Percentiles rank a stretch among this genome's conserved stretches.
Conservation (phyloP, 2,888 invertebrate species). For the Lypha dubia region DNA sequence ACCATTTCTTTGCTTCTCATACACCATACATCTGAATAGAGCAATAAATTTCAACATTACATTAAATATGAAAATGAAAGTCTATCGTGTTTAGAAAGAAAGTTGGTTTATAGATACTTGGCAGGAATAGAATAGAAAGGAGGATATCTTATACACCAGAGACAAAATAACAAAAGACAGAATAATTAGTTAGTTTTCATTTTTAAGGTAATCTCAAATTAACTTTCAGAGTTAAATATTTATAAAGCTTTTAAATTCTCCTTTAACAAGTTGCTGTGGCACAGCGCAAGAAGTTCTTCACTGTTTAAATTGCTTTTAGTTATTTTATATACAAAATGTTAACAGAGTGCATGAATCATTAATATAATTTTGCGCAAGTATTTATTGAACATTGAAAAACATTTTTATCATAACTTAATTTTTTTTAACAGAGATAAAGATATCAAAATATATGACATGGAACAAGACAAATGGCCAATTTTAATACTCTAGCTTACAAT, state of each 20-base stretch:
- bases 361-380: background rate
- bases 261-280: background rate
- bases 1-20: background rate
- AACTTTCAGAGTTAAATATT: constrained; percentile 29
- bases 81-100: constrained; percentile 18
- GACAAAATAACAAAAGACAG: constrained; percentile 38
- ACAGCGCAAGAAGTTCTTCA: background rate
- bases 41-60: background rate
- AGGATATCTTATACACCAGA: background rate
- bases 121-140: background rate
- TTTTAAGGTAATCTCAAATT: background rate
- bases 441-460: constrained; percentile 42
- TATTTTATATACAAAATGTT: background rate
- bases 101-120: background rate
- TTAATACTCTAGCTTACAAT: too few species aligned
- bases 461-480: background rate
- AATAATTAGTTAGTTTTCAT: constrained; percentile 50
- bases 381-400: constrained; percentile 2
- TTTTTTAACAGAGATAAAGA: constrained; percentile 67
- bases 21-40: background rate
- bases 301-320: constrained; percentile 6
- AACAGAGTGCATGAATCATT: constrained; percentile 5
- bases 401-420: constrained; percentile 49
- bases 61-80: constrained; percentile 47
- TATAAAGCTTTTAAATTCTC: constrained; percentile 12